Evolutionary conservation across 2,113 vertebrate genomes (phyloP), one percentile per base, ranked within the genome.

Genomic region (Crocuta crocuta): DNA sequence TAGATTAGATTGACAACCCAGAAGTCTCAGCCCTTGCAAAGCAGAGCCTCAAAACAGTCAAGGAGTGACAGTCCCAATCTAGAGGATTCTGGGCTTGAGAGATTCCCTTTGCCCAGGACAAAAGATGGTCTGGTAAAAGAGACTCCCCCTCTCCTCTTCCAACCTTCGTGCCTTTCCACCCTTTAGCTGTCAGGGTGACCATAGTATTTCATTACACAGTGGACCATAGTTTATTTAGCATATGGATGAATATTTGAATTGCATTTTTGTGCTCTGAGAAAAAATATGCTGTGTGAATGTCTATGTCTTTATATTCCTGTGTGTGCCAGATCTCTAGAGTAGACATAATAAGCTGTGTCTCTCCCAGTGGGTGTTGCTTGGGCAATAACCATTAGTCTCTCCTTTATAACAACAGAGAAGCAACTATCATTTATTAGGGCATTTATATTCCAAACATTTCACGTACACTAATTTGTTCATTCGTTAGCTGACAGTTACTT

Each of bases 401-500:
- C 10, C 24, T 74, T 65, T 50, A 28, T 19, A 78, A 58, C 70
- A 43, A 58, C 13, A 45, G 26, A 31, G 15, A 63, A 68, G 7
- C 50, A 6, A 21, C n/a, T 76, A 10, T 73, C 12, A 50, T 63
- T 76, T 88, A 58, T 68, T 15, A 92, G 43, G 10, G 1, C 61
- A 28, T 71, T 82, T 55, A 58, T 79, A 74, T 93, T 50, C 33
- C 48, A 71, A 95, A 55, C 74, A 53, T 82, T 83, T 78, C 55
- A 95, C 33, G 80, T 73, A 28, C 21, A 79, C 66, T 93, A 35
- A 80, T 85, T 73, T 89, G 39, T 91, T 97, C 74, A 70, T 61
- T 91, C 19, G 50, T 55, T 86, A 86, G 33, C 50, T 97, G 63
- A 94, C 86, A 90, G 80, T 58, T 94, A 82, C 93, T 94, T 68